Evolutionary conservation across 2,113 vertebrate genomes (phyloP).

Genomic region (Gila orcuttii): DNA sequence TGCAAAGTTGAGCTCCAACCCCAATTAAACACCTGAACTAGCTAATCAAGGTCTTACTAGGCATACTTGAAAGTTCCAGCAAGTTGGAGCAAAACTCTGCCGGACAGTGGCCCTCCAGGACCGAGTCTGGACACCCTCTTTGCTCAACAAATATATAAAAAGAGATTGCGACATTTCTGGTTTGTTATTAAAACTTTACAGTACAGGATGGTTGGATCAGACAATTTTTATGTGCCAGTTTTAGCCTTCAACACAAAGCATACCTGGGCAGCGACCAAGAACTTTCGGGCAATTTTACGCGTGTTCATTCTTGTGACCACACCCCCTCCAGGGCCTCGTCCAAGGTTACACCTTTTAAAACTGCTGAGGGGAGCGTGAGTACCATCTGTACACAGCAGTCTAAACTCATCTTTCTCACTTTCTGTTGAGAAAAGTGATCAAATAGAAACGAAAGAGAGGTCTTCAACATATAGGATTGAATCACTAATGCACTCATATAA

Average conservation of each 20-base stretch:
- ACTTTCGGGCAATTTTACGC: conserved; percentile 81
- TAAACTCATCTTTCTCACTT: conserved; percentile 73
- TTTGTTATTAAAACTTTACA: not conserved
- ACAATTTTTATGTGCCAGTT: not conserved
- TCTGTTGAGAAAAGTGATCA: conserved; percentile 66
- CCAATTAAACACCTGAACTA: no score
- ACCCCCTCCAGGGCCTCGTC: conserved; percentile 81
- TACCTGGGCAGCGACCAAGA: conserved; percentile 80
- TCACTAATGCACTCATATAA: not conserved
- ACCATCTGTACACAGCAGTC: conserved; percentile 83
- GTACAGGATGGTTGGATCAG: not conserved
- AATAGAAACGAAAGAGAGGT: not conserved
- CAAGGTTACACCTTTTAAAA: conserved; percentile 82
- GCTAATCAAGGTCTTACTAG: no score
- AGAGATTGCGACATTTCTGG: not conserved
- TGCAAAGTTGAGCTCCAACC: no score
- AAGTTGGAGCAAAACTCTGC: no score
- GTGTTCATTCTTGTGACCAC: conserved; percentile 80
- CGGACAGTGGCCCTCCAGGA: no score
- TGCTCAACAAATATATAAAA: not conserved
- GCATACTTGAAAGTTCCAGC: no score
- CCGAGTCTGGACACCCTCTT: no score
- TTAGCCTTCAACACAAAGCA: not conserved
- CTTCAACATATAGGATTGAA: not conserved
- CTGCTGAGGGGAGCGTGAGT: conserved; percentile 77